Percentiles rank a stretch among this genome's conserved stretches.
phyloP scores from a whole-genome alignment of 2,113 vertebrate species.

The Pteropus alecto region DNA sequence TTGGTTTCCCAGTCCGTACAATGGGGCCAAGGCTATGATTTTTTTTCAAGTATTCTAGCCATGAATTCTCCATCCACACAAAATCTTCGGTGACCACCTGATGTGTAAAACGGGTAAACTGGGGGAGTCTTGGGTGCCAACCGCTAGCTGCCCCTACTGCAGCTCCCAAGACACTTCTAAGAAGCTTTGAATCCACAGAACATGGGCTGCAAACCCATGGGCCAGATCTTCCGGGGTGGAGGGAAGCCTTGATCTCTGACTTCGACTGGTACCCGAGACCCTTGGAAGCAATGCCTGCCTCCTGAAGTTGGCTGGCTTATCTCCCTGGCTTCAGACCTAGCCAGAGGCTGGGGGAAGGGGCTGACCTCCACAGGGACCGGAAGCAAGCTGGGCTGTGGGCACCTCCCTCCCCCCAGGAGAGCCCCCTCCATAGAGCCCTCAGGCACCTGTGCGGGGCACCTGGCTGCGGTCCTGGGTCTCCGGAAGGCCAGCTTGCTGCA shows the following conservation, averaged over 20 bases:
- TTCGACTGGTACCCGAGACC: neutral
- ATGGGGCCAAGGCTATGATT: neutral
- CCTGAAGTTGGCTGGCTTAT: neutral
- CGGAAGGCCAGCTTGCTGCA: constrained; percentile 79
- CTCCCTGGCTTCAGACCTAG: neutral
- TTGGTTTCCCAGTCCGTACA: neutral
- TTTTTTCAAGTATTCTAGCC: neutral
- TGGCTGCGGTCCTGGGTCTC: constrained; percentile 78
- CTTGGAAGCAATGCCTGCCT: neutral
- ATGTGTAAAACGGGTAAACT: neutral
- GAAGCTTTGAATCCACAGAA: neutral
- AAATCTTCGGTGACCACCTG: neutral
- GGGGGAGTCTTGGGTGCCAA: neutral
- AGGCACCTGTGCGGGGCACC: constrained; percentile 73
- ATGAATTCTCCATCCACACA: neutral
- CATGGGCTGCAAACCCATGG: neutral
- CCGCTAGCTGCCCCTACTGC: neutral
- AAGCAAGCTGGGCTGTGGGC: neutral
- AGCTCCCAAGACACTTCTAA: neutral
- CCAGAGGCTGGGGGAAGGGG: neutral
- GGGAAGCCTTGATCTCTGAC: neutral
- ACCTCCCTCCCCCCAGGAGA: neutral
- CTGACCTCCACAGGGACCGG: neutral
- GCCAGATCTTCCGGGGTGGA: neutral
- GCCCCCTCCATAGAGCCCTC: neutral